phyloP scores from a whole-genome alignment of 2,888 invertebrate species.

The Spodoptera picta region DNA sequence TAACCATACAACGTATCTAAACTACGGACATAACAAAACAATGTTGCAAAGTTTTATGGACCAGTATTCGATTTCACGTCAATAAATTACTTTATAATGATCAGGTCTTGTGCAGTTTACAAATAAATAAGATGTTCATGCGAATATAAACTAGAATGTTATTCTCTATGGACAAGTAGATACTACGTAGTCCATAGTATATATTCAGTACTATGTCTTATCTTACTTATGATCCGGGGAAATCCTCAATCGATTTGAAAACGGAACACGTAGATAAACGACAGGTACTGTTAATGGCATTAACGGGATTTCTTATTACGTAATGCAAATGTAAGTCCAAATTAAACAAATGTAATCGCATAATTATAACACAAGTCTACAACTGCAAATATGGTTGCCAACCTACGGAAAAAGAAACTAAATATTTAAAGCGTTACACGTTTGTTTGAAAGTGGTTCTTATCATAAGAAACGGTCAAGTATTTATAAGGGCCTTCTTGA shows the following conservation, averaged over 20 bases:
- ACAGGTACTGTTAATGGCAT: slow-evolving; percentile 5
- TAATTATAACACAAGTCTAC: too few relatives aligned
- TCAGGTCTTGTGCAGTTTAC: slow-evolving; percentile 3
- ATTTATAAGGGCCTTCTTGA: background rate
- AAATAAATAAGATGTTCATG: background rate
- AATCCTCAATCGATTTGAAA: slow-evolving; percentile 31
- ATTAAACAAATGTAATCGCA: too few relatives aligned
- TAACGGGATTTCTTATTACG: slow-evolving; percentile 1
- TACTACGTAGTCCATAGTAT: slow-evolving; percentile 6
- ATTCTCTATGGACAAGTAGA: slow-evolving; percentile 18
- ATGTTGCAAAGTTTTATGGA: slow-evolving; percentile 50
- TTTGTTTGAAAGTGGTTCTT: too few relatives aligned
- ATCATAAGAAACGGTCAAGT: too few relatives aligned
- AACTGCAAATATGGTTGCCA: too few relatives aligned
- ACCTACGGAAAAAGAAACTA: too few relatives aligned
- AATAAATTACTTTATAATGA: slow-evolving; percentile 34
- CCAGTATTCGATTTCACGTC: slow-evolving; percentile 41
- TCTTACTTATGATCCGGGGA: slow-evolving; percentile 39
- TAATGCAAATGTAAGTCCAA: background rate
- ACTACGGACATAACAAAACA: slow-evolving; percentile 42
- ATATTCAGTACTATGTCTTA: slow-evolving; percentile 20
- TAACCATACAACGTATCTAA: slow-evolving; percentile 33
- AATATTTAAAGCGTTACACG: too few relatives aligned
- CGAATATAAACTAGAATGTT: slow-evolving; percentile 7
- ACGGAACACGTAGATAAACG: slow-evolving; percentile 18